phyloP scores from a whole-genome alignment of 2,797 vertebrate genomes.

The Echiichthys vipera region DNA sequence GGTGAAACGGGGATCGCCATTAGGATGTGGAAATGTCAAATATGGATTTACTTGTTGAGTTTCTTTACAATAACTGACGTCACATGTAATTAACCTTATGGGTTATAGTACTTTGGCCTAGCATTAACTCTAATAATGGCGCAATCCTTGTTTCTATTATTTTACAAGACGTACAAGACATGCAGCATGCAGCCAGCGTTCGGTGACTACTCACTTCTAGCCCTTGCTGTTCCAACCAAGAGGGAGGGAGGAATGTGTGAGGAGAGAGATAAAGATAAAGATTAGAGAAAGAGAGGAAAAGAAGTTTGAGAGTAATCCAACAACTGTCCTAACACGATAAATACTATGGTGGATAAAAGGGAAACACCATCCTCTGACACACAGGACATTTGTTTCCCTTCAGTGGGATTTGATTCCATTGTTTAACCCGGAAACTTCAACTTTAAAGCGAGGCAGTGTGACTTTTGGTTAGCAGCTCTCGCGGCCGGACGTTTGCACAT shows the following conservation, averaged over 20 bases:
- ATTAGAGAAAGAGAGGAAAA: constrained; percentile 30
- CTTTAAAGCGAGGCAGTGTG: neutral
- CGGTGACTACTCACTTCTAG: constrained; percentile 95
- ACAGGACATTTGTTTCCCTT: neutral
- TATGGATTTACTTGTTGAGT: too few relatives aligned
- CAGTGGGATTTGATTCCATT: neutral
- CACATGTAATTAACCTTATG: neutral
- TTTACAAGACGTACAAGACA: constrained; percentile 47
- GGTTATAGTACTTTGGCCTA: neutral
- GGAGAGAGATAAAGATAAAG: constrained; percentile 52
- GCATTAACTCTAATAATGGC: neutral
- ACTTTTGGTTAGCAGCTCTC: neutral
- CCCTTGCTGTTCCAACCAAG: constrained; percentile 94
- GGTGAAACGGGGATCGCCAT: constrained; percentile 58
- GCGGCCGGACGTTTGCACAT: too few relatives aligned
- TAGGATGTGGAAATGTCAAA: neutral
- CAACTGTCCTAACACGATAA: neutral
- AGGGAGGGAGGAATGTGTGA: constrained; percentile 66
- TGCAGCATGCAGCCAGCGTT: constrained; percentile 73
- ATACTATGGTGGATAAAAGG: neutral
- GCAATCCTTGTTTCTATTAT: constrained; percentile 57
- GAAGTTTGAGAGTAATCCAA: constrained; percentile 27
- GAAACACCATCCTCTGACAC: neutral
- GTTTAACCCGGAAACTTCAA: constrained; percentile 1
- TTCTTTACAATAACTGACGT: too few relatives aligned